These are phyloP conservation scores for Dasyurus viverrinus DNA, from an alignment of 2,113 vertebrate genomes.

Conservation along the genomic window DNA sequence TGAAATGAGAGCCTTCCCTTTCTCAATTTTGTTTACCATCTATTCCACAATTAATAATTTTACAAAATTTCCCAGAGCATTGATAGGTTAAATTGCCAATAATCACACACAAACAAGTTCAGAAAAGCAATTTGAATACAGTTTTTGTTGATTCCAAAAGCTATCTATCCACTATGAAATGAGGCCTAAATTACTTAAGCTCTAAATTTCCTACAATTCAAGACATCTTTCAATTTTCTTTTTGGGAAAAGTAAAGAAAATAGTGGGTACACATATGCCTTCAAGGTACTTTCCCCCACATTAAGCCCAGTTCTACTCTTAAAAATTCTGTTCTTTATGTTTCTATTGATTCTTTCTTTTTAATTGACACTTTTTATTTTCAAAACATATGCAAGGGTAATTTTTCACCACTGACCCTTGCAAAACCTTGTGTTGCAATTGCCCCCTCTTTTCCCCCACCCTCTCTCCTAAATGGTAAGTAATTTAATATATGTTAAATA, in stretches of 20 bases:
- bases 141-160: neutral
- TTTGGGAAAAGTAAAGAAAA: no score
- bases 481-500: no score
- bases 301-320: neutral
- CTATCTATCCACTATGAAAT: neutral
- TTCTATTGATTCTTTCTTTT: neutral
- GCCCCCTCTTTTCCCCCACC: no score
- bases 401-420: no score
- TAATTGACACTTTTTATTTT: no score
- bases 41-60: neutral
- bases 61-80: neutral
- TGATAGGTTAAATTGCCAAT: neutral
- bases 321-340: conserved; percentile 6
- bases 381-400: no score
- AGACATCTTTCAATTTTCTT: no score
- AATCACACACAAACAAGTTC: neutral
- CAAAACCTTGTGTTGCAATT: no score
- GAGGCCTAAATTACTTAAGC: neutral
- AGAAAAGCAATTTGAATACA: neutral
- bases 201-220: no score
- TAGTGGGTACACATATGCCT: no score
- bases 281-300: neutral
- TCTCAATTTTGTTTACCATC: no score
- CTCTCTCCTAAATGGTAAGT: no score
- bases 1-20: neutral